phyloP scores from a whole-genome alignment of 2,888 invertebrate genomes.

The Ennomos fuscantarius region DNA sequence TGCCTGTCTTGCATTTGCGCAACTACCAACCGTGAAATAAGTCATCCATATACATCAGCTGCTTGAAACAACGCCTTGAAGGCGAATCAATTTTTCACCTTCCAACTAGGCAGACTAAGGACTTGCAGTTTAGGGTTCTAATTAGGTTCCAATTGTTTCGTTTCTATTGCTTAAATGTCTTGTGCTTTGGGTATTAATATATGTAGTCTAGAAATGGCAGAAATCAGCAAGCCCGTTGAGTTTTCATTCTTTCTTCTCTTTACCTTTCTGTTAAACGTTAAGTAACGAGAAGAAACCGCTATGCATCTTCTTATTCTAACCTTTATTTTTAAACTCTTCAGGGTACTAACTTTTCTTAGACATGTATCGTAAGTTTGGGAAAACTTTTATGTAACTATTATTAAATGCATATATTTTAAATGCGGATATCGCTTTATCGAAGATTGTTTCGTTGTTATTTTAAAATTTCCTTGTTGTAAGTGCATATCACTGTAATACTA shows the following conservation, averaged over 20 bases:
- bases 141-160: neutral
- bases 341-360: no score
- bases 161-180: no score
- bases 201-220: no score
- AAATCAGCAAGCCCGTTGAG: no score
- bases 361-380: no score
- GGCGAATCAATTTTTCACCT: slow-evolving; percentile 48
- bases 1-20: slow-evolving; percentile 51
- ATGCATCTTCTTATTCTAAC: no score
- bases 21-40: slow-evolving; percentile 59
- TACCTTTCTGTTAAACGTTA: neutral
- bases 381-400: neutral
- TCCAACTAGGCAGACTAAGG: slow-evolving; percentile 33
- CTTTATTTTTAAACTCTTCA: no score
- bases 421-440: neutral
- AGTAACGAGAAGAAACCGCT: no score
- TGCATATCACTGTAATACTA: neutral
- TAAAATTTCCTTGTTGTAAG: slow-evolving; percentile 12
- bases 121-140: neutral
- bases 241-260: neutral
- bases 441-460: slow-evolving; percentile 4
- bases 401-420: neutral
- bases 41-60: slow-evolving; percentile 53
- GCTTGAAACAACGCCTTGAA: slow-evolving; percentile 48
- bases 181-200: no score